Percentiles rank a stretch among this genome's conserved stretches.
Evolutionary conservation across 2,888 invertebrate genomes (phyloP).

Genomic region (Drosophila kanekoi): DNA sequence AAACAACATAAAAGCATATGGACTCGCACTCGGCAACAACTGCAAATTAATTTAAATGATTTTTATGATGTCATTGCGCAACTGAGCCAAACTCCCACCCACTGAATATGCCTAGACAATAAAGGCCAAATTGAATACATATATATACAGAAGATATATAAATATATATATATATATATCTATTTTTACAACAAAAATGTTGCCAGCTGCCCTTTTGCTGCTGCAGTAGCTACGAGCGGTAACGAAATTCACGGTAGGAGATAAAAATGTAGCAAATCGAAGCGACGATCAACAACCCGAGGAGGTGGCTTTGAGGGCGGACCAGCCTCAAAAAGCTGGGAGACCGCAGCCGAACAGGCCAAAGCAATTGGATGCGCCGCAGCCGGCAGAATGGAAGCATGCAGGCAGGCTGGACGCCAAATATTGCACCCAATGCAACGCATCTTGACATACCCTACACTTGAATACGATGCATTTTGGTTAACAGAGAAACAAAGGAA

Average conservation of each 20-base stretch:
- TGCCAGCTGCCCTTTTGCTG: conserved; percentile 61
- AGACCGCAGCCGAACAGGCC: conserved; percentile 39
- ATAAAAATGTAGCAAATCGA: conserved; percentile 79
- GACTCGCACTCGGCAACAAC: conserved; percentile 53
- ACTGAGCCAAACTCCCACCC: conserved; percentile 58
- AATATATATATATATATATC: conserved; percentile 9
- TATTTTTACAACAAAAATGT: conserved; percentile 22
- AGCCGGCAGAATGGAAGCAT: conserved; percentile 4
- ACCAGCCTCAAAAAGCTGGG: conserved; percentile 32
- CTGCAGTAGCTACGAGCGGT: conserved; percentile 77
- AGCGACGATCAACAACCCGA: conserved; percentile 79
- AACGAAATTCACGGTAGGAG: conserved; percentile 82
- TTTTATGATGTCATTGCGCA: conserved; percentile 80
- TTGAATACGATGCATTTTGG: background rate
- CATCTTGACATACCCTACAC: background rate
- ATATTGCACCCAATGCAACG: background rate
- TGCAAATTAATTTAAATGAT: conserved; percentile 80
- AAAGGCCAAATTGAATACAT: conserved; percentile 28
- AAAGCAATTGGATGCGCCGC: conserved; percentile 61
- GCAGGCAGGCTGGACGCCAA: conserved; percentile 1
- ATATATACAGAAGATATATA: conserved; percentile 14
- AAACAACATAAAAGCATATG: conserved; percentile 78
- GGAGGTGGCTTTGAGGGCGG: conserved; percentile 63
- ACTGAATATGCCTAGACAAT: conserved; percentile 18
- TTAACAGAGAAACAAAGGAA: too few relatives aligned